Base-by-base conservation (phyloP, 2,113 vertebrate species). In the Thalassarche chlororhynchos region DNA sequence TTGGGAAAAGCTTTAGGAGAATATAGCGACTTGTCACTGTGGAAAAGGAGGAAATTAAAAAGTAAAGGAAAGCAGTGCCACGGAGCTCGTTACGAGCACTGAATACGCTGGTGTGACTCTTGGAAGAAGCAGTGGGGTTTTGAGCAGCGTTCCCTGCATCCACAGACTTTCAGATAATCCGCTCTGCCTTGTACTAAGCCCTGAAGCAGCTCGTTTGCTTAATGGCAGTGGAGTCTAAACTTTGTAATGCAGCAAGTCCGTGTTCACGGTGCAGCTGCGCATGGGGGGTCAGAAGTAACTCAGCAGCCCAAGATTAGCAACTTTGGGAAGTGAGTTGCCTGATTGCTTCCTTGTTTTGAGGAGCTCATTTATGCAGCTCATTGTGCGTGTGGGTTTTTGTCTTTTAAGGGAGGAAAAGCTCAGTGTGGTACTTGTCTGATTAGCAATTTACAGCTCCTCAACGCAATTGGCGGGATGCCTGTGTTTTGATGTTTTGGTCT, bases 331-430 rank as follows among this genome's bases (percentile, higher is more conserved):
- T n/a, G 55, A 90, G 38, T n/a, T 57, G 84, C 84, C 96, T 88
- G 93, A 60, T 97, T 94, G 60, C 96, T 96, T 94, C 77, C 66
- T 94, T 68, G 90, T 96, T 94, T 92, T 61, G 89, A 94, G 97
- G 83, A 95, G 85, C 80, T 97, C 83, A 87, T 97, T 95, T 95
- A 91, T 91, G 87, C 90, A 51, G 61, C 71, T 94, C 49, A 71
- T 96, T 92, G 86, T 91, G 88, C 5, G 0, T 32, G 51, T 78
- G 96, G 66, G 54, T 36, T 96, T 94, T 96, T 97, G 65, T 97
- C 68, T 92, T 97, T 84, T 95, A 85, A 95, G 60, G 54, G 83
- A 77, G 97, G 89, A 96, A 96, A 95, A 96, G 57, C 93, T 95
- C 91, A 84, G 93, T 95, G 84, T 94, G 89, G 90, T 74, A 42